A percentile compares a stretch with the other conserved stretches of the same genome.
These are phyloP conservation scores for Dolichotis patagonum DNA, from an alignment of 2,113 vertebrate genomes.

Conservation along the genomic window DNA sequence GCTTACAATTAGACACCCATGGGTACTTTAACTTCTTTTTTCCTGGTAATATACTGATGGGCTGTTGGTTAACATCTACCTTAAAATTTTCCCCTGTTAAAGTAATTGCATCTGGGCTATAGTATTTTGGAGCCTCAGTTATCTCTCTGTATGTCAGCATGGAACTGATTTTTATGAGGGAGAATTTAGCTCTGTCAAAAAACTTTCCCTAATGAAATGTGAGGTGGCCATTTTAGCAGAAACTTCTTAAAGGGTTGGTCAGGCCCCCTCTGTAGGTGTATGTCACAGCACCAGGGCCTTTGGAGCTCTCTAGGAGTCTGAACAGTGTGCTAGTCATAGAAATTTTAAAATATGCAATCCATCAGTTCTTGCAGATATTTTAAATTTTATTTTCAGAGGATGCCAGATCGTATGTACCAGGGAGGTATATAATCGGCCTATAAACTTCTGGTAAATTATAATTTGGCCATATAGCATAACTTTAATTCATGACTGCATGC, in stretches of 20 bases:
- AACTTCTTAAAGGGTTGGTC: neutral
- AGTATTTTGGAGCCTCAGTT: neutral
- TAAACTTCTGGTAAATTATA: neutral
- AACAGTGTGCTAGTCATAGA: neutral
- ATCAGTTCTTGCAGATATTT: neutral
- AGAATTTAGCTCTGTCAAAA: conserved; percentile 25
- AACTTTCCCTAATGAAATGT: neutral
- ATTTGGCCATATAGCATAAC: neutral
- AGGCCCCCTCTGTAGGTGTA: neutral
- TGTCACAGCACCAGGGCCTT: neutral
- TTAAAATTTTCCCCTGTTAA: conserved; percentile 35
- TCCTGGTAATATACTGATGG: neutral
- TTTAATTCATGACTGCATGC: neutral
- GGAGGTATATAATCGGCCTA: neutral
- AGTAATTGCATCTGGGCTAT: neutral
- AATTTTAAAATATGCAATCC: neutral
- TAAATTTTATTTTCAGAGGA: conserved; percentile 1
- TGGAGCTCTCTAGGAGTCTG: neutral
- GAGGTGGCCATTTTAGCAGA: neutral
- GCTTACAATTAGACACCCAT: neutral
- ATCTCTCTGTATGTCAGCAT: neutral
- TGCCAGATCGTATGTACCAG: neutral
- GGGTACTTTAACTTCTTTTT: neutral
- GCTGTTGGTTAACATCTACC: neutral
- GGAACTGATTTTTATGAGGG: conserved; percentile 16